Conservation (phyloP, 2,113 vertebrate genomes). For the Clarias magur region DNA sequence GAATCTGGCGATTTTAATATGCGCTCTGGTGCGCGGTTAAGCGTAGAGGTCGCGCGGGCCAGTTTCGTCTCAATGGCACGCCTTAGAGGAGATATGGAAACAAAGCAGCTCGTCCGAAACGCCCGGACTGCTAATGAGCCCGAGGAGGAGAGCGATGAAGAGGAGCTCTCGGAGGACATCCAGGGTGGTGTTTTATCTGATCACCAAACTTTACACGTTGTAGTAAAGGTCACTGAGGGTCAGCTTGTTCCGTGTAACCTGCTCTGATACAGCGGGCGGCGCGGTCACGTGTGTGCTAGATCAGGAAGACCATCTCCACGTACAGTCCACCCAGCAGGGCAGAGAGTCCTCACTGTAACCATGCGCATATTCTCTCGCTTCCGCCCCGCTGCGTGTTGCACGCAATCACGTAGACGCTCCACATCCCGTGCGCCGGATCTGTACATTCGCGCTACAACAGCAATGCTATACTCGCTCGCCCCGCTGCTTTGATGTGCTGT, state of each 20-base stretch:
- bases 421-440: not conserved
- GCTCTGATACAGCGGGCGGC: not conserved
- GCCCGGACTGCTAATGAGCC: not conserved
- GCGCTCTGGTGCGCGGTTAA: not conserved
- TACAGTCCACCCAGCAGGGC: not conserved
- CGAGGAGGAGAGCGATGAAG: not conserved
- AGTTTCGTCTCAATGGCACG: not conserved
- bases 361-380: not conserved
- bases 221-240: not conserved
- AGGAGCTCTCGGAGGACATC: not conserved
- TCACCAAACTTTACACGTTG: not conserved
- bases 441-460: not conserved
- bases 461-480: not conserved
- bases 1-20: not conserved
- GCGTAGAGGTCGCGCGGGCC: not conserved
- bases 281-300: not conserved
- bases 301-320: not conserved
- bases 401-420: no score
- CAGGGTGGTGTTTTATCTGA: not conserved
- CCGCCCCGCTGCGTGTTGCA: not conserved
- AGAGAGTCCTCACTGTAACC: no score
- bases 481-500: conserved; percentile 33
- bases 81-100: not conserved
- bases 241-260: not conserved
- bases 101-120: not conserved